A percentile compares a stretch with the other conserved stretches of the same genome.
Conservation (phyloP, 1,140 invertebrate genomes). For the Nebria ingens region DNA sequence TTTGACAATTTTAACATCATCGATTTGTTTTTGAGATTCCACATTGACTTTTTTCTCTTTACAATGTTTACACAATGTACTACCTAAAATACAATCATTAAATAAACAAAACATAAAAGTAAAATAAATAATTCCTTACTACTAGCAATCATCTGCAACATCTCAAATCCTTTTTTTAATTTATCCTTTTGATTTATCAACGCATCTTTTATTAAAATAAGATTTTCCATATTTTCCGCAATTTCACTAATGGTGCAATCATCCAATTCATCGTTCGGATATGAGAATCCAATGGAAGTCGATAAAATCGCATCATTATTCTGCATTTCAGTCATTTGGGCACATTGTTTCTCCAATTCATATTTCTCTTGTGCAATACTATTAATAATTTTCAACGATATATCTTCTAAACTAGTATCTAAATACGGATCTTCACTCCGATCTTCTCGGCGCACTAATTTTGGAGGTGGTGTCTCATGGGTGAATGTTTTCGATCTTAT, state of each 20-base stretch:
- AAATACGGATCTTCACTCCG: conserved; percentile 33
- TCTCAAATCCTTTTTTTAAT: conserved; percentile 41
- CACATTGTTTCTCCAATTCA: conserved; percentile 54
- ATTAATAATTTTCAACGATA: conserved; percentile 58
- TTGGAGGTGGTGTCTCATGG: conserved; percentile 44
- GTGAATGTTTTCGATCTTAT: conserved; percentile 52
- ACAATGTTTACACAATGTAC: conserved; percentile 20
- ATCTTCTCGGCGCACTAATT: conserved; percentile 36
- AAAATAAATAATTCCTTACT: conserved; percentile 21
- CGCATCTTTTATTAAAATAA: conserved; percentile 50
- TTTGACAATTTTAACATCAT: conserved; percentile 20
- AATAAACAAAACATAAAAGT: not conserved
- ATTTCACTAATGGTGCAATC: conserved; percentile 49
- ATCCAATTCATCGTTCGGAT: conserved; percentile 46
- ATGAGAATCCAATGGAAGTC: conserved; percentile 54
- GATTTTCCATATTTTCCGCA: conserved; percentile 49
- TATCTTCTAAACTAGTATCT: conserved; percentile 55
- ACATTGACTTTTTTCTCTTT: conserved; percentile 19
- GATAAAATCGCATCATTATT: conserved; percentile 41
- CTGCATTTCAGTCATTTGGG: conserved; percentile 50
- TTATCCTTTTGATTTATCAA: conserved; percentile 51
- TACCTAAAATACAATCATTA: conserved; percentile 8
- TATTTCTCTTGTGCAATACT: conserved; percentile 55
- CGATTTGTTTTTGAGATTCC: conserved; percentile 17
- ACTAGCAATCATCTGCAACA: conserved; percentile 22